Evolutionary conservation across 2,113 vertebrate species (phyloP).

Genomic region (Platichthys stellatus): DNA sequence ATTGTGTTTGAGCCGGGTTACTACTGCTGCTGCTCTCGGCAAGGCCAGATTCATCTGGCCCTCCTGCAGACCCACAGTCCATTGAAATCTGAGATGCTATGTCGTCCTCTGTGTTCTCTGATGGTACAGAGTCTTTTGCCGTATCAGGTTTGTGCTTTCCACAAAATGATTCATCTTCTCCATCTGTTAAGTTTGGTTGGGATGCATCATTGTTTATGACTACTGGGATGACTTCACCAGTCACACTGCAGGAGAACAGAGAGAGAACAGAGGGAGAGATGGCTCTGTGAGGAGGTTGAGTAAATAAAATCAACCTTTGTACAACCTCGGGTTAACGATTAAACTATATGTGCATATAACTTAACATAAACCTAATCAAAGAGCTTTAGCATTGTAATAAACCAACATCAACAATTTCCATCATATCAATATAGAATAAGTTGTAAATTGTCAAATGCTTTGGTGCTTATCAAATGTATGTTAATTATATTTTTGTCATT

Average conservation of each 20-base stretch:
- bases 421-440: no score
- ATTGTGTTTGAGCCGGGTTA: constrained; percentile 23
- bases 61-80: constrained; percentile 35
- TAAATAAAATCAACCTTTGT: background rate
- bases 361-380: no score
- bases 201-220: constrained; percentile 12
- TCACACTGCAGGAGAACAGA: constrained; percentile 44
- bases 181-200: constrained; percentile 27
- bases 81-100: constrained; percentile 40
- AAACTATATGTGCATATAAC: no score
- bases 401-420: no score
- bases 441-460: no score
- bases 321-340: no score
- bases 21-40: constrained; percentile 12
- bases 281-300: background rate
- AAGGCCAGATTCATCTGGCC: constrained; percentile 12
- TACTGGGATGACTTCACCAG: constrained; percentile 41
- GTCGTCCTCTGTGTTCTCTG: constrained; percentile 30
- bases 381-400: no score
- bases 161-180: constrained; percentile 37
- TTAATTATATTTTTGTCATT: no score
- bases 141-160: constrained; percentile 16
- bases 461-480: no score
- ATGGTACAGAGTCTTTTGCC: constrained; percentile 16
- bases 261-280: background rate